Evolutionary conservation across 2,113 vertebrate species (phyloP), one percentile per base, ranked within the genome.

Genomic region (Nestor notabilis): DNA sequence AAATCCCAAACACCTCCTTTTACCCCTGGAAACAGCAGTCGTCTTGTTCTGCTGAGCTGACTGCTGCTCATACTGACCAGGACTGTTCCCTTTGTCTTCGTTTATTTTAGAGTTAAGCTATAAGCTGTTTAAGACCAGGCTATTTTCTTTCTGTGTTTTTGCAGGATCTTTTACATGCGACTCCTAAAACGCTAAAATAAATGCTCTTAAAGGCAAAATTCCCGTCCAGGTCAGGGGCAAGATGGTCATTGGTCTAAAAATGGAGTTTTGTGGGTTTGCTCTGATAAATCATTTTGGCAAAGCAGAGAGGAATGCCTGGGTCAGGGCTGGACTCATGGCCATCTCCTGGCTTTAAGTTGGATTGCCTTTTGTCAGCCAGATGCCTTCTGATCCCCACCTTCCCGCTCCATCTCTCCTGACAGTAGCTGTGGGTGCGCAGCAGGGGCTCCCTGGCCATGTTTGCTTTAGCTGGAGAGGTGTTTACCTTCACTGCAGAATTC

Each of bases 401-500:
- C 44, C 83, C 64, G 25, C 29, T 41, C 52, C 0, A 0, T 77
- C 46, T 58, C 60, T 74, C 66, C 78, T 61, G 90, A 94, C 96
- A 88, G 95, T 95, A 96, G 97, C 95, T 56, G 79, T 63, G 86
- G 85, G 41, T 2, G 21, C 93, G 56, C 78, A 35, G 50, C 89
- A 72, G 93, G 95, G 84, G 81, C 84, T 96, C 56, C 47, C 52
- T 37, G 60, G 9, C 81, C 11, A 10, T 94, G 91, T 96, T 96
- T 95, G 90, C 87, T 95, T 96, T 95, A 94, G 87, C 84, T 91
- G 81, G 78, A 90, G 93, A 94, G 82, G 78, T 87, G 95, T 97
- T 96, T 95, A 81, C 78, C 96, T 91, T 94, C 39, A 6, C 74
- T 93, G 91, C 87, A 91, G 78, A 94, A 88, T 91, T 87, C 82